Base-by-base conservation (phyloP, 2,888 invertebrate species). In the Anodontia alba region DNA sequence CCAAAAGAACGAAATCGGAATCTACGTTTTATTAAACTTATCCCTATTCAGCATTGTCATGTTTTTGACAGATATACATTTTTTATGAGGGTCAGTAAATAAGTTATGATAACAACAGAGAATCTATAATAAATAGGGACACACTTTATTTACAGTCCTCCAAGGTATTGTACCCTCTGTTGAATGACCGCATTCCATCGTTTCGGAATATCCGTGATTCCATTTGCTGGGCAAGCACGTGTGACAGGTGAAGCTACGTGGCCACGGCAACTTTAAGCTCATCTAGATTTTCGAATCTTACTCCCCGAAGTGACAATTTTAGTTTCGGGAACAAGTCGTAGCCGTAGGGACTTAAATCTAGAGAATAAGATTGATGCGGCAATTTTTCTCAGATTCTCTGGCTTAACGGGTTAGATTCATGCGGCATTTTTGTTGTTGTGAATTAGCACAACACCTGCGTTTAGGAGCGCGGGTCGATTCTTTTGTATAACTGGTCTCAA, bases 21-120 rank as follows among this genome's bases (percentile, higher is more conserved):
- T n/a, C n/a, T n/a, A n/a, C n/a, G n/a, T n/a, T n/a, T n/a, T n/a
- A n/a, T n/a, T n/a, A n/a, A n/a, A n/a, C n/a, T n/a, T n/a, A n/a
- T n/a, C n/a, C n/a, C n/a, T n/a, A n/a, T n/a, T n/a, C n/a, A n/a
- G n/a, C n/a, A n/a, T n/a, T n/a, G n/a, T n/a, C n/a, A n/a, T n/a
- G n/a, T n/a, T n/a, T n/a, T n/a, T n/a, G n/a, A n/a, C n/a, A n/a
- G n/a, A n/a, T n/a, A n/a, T n/a, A n/a, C n/a, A n/a, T n/a, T n/a
- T n/a, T n/a, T n/a, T 49, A 49, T 20, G 49, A 49, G 49, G 49
- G 49, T 49, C 49, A 49, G 5, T 49, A 10, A 49, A 49, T 49
- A 49, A 49, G 49, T 49, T 49, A 49, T 49, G n/a, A 49, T 49
- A 49, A 49, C 49, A 49, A 49, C 49, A 49, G 49, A 49, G 3